Base-by-base conservation (phyloP, 2,797 vertebrate species). In the Sebastiscus tertius region DNA sequence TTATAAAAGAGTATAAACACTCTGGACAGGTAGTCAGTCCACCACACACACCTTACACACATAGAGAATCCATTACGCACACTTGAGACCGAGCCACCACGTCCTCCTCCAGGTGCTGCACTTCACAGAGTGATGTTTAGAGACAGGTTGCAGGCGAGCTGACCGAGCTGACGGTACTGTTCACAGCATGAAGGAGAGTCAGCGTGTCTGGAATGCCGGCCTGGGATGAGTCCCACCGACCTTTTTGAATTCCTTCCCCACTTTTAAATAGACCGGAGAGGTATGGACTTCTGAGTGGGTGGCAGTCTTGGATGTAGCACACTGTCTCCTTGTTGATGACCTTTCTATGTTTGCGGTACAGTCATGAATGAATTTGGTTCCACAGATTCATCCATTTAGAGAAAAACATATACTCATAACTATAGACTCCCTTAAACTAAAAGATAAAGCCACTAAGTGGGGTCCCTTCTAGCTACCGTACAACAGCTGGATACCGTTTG, bases 241-340 rank as follows among this genome's bases (percentile, higher is more conserved):
- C 90, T 93, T 91, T 90, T 60, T 84, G 84, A 89, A 93, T 94
- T 94, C 91, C 87, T 93, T 89, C 88, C 84, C 72, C 83, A 68
- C 91, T 92, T 94, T 94, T 91, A 94, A 94, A 94, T 93, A 94
- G 94, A 91, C 79, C 11, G 3, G 33, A 83, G 90, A 93, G 68
- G 81, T 82, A 76, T 72, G 79, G 79, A 58, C 75, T 69, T 74
- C 80, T 81, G 61, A 66, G 79, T 84, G 80, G 68, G 22, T 55
- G 62, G 72, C 75, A 72, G 77, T 73, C 67, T 75, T 83, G 80
- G 78, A 81, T 69, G 67, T 67, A 69, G 66, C 49, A 46, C 54
- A 74, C 52, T 72, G 81, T 81, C 65, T 81, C 82, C 79, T 71
- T 62, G 63, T 72, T 68, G 72, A 63, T 81, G 82, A 80, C 77